A percentile compares a stretch with the other conserved stretches of the same genome.
phyloP scores from a whole-genome alignment of 2,113 vertebrate genomes.

The Microtus richardsoni region DNA sequence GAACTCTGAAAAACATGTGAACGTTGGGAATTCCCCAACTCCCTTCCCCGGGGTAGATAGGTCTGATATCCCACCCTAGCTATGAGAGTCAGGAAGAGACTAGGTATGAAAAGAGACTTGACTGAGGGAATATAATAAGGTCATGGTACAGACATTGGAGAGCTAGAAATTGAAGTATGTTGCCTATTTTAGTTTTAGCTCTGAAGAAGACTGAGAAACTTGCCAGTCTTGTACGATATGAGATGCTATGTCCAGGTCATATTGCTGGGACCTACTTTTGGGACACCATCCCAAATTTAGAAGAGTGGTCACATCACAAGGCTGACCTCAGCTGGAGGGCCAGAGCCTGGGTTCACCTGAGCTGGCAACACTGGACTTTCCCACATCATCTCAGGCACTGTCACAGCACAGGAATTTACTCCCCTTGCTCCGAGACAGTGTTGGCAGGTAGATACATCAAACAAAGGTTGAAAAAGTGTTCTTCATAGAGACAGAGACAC shows the following conservation, averaged over 20 bases:
- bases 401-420: not conserved
- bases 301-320: not conserved
- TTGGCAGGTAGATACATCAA: not conserved
- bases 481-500: not conserved
- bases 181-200: constrained; percentile 38
- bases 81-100: not conserved
- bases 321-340: not conserved
- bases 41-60: not conserved
- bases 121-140: not conserved
- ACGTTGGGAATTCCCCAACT: not conserved
- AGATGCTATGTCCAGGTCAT: not conserved
- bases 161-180: constrained; percentile 30
- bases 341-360: not conserved
- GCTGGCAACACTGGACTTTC: not conserved
- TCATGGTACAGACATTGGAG: constrained; percentile 8
- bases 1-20: not conserved
- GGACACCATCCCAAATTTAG: not conserved
- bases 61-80: not conserved
- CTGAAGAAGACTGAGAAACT: not conserved
- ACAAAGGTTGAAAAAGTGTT: not conserved
- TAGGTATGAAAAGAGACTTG: not conserved
- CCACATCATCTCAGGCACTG: not conserved
- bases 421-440: not conserved
- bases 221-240: not conserved
- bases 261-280: too few relatives aligned